A percentile compares a stretch with the other conserved stretches of the same genome.
These are phyloP conservation scores for Drosophila subquinaria DNA, from an alignment of 2,888 invertebrate species.

Conservation along the genomic window DNA sequence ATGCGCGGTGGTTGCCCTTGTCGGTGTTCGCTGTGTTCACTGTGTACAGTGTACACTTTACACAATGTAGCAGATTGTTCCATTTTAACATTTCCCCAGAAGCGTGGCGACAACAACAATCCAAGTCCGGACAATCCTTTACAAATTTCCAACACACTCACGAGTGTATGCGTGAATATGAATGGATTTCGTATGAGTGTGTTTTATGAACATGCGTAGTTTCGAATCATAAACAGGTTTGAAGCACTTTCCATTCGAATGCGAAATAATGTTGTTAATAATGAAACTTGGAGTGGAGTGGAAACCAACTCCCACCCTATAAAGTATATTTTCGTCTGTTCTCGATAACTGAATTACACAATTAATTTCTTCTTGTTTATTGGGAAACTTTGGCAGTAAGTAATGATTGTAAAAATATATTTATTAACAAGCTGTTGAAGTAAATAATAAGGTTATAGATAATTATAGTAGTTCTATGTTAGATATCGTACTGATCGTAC, in stretches of 20 bases:
- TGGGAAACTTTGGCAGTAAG: background rate
- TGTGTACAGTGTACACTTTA: constrained; percentile 62
- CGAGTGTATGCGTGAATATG: constrained; percentile 16
- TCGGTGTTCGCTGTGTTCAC: constrained; percentile 8
- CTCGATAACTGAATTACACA: constrained; percentile 14
- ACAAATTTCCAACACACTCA: constrained; percentile 60
- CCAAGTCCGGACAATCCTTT: constrained; percentile 67
- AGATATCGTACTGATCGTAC: background rate
- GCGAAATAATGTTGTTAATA: constrained; percentile 20
- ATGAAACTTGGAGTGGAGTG: constrained; percentile 2
- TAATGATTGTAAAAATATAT: background rate
- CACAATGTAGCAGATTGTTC: constrained; percentile 78
- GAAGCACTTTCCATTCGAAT: constrained; percentile 23
- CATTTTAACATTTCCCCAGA: constrained; percentile 72
- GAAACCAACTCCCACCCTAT: background rate
- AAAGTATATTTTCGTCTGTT: background rate
- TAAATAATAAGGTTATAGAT: background rate
- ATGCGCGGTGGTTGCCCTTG: constrained; percentile 22
- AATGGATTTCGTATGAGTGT: constrained; percentile 21
- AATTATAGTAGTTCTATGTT: background rate
- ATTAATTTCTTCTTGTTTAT: constrained; percentile 14
- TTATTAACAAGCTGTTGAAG: background rate
- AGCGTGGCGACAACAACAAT: constrained; percentile 59
- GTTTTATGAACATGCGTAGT: constrained; percentile 24
- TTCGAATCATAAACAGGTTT: constrained; percentile 28